These are phyloP conservation scores for Dynastes tityus DNA, from an alignment of 2,888 invertebrate species.

Conservation along the genomic window DNA sequence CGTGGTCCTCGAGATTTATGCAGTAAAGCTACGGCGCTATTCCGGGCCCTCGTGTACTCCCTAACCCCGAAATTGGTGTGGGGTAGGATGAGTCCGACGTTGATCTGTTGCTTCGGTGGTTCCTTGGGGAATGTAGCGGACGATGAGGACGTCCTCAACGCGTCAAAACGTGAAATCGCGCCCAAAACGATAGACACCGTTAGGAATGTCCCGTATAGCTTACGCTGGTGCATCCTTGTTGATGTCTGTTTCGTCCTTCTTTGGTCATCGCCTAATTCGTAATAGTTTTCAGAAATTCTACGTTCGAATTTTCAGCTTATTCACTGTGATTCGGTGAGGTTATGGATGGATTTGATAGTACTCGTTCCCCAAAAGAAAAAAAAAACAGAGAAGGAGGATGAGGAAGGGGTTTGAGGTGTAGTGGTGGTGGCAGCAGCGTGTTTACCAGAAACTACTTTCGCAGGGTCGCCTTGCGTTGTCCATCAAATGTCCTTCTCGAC, in stretches of 20 bases:
- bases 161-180: conserved; percentile 36
- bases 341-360: no score
- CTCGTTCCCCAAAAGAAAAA: neutral
- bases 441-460: no score
- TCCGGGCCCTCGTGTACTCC: conserved; percentile 79
- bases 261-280: conserved; percentile 11
- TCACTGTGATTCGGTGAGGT: no score
- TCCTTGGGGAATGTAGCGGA: conserved; percentile 52
- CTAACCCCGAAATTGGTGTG: conserved; percentile 78
- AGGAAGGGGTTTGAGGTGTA: neutral
- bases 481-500: no score
- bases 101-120: conserved; percentile 65
- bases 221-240: neutral
- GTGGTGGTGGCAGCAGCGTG: neutral
- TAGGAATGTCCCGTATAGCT: conserved; percentile 8
- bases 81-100: conserved; percentile 76
- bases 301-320: no score
- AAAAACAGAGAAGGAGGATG: neutral
- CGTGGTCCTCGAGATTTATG: conserved; percentile 74
- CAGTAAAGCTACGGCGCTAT: conserved; percentile 75
- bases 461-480: no score
- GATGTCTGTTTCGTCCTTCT: neutral
- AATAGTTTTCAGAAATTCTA: no score
- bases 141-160: conserved; percentile 53
- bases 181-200: conserved; percentile 19